These are phyloP conservation scores for Cosmia pyralina DNA, from an alignment of 2,888 invertebrate species.

Conservation along the genomic window DNA sequence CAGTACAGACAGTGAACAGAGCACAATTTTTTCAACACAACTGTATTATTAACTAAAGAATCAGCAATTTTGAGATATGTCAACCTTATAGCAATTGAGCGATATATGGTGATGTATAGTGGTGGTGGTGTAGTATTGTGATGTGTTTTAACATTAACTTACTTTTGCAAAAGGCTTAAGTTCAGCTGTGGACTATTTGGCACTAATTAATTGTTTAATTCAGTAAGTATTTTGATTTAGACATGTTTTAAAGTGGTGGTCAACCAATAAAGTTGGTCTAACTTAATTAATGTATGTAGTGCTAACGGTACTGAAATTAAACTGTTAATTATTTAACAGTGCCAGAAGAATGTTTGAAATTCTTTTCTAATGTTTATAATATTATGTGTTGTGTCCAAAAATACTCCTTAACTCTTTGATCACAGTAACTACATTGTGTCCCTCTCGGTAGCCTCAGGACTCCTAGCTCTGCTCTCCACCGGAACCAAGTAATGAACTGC, in stretches of 20 bases:
- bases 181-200: neutral
- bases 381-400: slow-evolving; percentile 58
- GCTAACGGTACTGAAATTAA: neutral
- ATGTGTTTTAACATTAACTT: neutral
- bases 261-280: neutral
- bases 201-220: neutral
- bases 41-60: no score
- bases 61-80: no score
- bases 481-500: slow-evolving; percentile 92
- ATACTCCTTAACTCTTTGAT: slow-evolving; percentile 65
- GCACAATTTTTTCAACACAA: no score
- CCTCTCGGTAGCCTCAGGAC: slow-evolving; percentile 96
- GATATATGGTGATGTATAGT: no score
- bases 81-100: no score
- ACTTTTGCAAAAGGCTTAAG: neutral
- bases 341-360: neutral
- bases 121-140: no score
- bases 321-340: neutral
- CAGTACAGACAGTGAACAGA: no score
- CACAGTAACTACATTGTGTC: slow-evolving; percentile 97
- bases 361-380: neutral
- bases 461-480: slow-evolving; percentile 98
- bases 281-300: neutral
- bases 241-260: neutral
- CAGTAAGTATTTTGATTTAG: neutral